These are phyloP conservation scores for Rhynchophorus ferrugineus DNA, from an alignment of 1,140 invertebrate species.

Conservation along the genomic window DNA sequence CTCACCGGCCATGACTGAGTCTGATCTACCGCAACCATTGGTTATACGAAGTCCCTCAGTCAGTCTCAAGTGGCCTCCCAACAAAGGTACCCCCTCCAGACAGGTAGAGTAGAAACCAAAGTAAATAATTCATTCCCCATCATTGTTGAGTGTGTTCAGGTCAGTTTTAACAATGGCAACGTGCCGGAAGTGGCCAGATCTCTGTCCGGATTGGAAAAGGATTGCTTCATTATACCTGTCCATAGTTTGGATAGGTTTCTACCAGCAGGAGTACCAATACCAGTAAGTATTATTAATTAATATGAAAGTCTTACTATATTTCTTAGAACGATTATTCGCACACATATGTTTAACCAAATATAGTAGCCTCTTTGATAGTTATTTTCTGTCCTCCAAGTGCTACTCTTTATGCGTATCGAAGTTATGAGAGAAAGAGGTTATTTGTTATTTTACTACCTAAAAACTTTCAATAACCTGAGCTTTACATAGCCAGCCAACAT, in stretches of 20 bases:
- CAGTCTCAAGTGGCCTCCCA: constrained; percentile 43
- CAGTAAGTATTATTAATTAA: constrained; percentile 49
- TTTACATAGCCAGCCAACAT: no score
- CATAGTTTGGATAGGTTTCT: constrained; percentile 77
- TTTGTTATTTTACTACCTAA: no score
- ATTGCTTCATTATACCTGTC: constrained; percentile 84
- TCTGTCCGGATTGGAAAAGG: constrained; percentile 68
- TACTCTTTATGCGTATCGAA: no score
- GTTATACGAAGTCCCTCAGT: constrained; percentile 46
- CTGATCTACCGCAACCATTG: constrained; percentile 46
- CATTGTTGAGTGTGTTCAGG: no score
- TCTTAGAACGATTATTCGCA: no score
- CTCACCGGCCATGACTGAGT: constrained; percentile 42
- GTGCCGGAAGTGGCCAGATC: constrained; percentile 30
- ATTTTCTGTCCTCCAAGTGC: no score
- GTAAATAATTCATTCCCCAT: no score
- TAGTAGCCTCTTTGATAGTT: no score
- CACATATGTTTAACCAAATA: no score
- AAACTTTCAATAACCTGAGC: no score
- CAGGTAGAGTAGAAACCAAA: no score
- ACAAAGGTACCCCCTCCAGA: constrained; percentile 35
- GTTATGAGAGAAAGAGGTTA: no score
- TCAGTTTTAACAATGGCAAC: constrained; percentile 34
- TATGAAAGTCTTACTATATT: not conserved
- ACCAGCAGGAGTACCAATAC: constrained; percentile 77